These are phyloP conservation scores for Zenarchopterus dispar DNA, from an alignment of 2,797 vertebrate species.

Conservation along the genomic window DNA sequence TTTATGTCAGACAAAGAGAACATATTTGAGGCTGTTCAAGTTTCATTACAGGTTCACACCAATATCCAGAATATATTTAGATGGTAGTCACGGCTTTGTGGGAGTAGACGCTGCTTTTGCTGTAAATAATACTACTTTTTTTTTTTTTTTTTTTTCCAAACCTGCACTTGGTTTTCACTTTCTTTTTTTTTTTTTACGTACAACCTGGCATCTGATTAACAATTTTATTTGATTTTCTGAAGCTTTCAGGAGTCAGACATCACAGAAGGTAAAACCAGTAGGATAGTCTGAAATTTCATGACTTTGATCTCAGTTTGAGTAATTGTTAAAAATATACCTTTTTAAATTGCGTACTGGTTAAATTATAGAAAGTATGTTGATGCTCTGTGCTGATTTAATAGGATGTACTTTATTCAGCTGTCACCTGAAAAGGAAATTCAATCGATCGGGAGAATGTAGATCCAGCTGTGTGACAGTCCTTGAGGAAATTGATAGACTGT, in stretches of 20 bases:
- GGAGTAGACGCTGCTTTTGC: constrained; percentile 20
- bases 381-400: neutral
- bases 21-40: neutral
- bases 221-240: constrained; percentile 31
- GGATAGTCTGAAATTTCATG: too few relatives aligned
- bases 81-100: constrained; percentile 5
- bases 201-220: constrained; percentile 19
- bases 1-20: neutral
- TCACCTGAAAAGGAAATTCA: constrained; percentile 9
- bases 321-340: too few relatives aligned
- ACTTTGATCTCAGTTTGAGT: neutral
- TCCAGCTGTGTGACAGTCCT: constrained; percentile 10
- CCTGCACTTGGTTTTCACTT: too few relatives aligned
- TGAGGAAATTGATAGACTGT: constrained; percentile 13
- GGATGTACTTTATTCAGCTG: constrained; percentile 4
- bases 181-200: neutral
- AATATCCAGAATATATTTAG: too few relatives aligned
- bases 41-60: neutral
- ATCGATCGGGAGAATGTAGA: constrained; percentile 8
- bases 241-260: constrained; percentile 41
- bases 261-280: constrained; percentile 43
- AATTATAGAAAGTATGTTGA: neutral
- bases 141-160: too few relatives aligned
- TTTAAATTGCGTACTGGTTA: neutral
- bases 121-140: neutral